Conservation (phyloP, 92 coral and sea anemone genomes). For the Epizoanthus rinbou region DNA sequence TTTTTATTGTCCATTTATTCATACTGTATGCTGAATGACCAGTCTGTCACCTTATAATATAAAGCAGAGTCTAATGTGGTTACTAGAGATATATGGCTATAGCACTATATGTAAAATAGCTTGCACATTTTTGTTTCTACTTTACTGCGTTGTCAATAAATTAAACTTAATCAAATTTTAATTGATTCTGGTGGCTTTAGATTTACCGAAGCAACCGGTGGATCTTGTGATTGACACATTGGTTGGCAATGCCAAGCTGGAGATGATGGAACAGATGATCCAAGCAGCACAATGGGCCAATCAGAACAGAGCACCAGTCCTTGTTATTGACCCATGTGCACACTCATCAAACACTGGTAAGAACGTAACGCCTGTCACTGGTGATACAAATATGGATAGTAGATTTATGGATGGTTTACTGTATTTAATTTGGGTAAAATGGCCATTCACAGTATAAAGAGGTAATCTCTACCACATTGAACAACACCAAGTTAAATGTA, state of each 20-base stretch:
- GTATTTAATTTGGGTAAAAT: no score
- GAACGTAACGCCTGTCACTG: background rate
- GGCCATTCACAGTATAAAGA: no score
- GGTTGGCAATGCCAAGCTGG: slow-evolving; percentile 51
- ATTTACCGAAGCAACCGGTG: slow-evolving; percentile 74
- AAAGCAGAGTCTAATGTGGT: no score
- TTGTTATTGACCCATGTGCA: slow-evolving; percentile 76
- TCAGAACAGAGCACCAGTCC: slow-evolving; percentile 85
- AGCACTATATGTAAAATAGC: no score
- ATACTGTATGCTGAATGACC: no score
- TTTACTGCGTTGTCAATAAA: no score
- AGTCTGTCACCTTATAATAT: no score
- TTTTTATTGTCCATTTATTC: no score
- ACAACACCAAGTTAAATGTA: no score
- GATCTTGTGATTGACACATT: slow-evolving; percentile 77
- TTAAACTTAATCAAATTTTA: no score
- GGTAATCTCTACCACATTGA: no score
- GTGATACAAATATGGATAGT: background rate
- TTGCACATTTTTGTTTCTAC: background rate
- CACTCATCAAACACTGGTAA: slow-evolving; percentile 65
- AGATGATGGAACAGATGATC: slow-evolving; percentile 64
- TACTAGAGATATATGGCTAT: no score
- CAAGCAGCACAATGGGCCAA: slow-evolving; percentile 82
- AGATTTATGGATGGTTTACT: background rate
- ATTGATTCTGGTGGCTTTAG: slow-evolving; percentile 27